Evolutionary conservation across 2,888 invertebrate genomes (phyloP).

Genomic region (Uloborus plumipes): DNA sequence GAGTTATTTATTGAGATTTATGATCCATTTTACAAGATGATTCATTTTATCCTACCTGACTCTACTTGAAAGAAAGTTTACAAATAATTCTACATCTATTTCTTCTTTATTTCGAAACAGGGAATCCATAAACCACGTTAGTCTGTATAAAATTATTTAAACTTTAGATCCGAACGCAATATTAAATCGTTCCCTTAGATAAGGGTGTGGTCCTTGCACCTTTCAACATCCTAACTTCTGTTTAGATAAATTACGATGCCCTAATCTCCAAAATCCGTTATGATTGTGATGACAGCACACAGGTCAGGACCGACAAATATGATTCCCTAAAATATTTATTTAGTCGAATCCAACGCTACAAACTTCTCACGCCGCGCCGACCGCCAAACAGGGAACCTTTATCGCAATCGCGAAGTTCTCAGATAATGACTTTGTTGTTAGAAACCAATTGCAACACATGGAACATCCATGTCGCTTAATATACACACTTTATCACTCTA

Average conservation of each 20-base stretch:
- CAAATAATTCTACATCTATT: no score
- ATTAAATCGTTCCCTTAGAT: constrained; percentile 9
- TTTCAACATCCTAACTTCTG: constrained; percentile 59
- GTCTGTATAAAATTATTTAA: no score
- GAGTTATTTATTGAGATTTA: no score
- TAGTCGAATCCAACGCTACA: constrained; percentile 46
- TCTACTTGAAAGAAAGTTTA: no score
- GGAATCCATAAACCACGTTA: no score
- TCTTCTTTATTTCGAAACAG: no score
- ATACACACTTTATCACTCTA: constrained; percentile 57
- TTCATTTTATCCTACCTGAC: no score
- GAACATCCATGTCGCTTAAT: constrained; percentile 41
- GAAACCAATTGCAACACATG: constrained; percentile 56
- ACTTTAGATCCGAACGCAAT: not conserved
- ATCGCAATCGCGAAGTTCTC: constrained; percentile 4
- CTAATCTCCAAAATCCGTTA: constrained; percentile 50
- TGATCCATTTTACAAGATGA: no score
- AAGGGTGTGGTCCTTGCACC: constrained; percentile 47
- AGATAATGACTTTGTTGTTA: constrained; percentile 53
- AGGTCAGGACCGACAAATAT: constrained; percentile 42
- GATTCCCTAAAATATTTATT: constrained; percentile 56
- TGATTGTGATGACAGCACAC: constrained; percentile 50
- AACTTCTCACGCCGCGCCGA: constrained; percentile 57
- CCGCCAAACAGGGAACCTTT: constrained; percentile 22
- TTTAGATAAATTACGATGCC: constrained; percentile 55